A percentile compares a stretch with the other conserved stretches of the same genome.
Evolutionary conservation across 2,888 invertebrate genomes (phyloP).

Genomic region (Tryphoninae sp.): DNA sequence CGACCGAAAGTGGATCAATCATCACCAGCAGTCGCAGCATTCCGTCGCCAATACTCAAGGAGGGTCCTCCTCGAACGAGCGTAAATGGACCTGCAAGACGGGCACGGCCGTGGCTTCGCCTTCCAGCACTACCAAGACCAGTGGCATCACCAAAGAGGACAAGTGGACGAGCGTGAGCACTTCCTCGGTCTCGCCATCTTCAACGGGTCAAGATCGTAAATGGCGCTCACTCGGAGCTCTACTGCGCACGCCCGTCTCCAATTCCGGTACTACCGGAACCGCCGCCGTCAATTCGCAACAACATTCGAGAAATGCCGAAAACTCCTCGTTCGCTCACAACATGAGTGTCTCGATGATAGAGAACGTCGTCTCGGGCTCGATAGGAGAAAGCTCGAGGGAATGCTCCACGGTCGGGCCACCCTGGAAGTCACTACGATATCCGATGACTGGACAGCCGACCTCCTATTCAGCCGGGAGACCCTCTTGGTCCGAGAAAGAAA

Average conservation of each 20-base stretch:
- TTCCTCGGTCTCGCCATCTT: slow-evolving; percentile 72
- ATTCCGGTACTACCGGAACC: slow-evolving; percentile 22
- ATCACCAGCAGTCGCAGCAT: slow-evolving; percentile 48
- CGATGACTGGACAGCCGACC: slow-evolving; percentile 67
- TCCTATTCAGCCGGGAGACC: slow-evolving; percentile 72
- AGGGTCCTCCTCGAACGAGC: slow-evolving; percentile 67
- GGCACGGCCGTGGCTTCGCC: slow-evolving; percentile 64
- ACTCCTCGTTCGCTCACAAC: slow-evolving; percentile 74
- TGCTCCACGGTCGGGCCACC: slow-evolving; percentile 64
- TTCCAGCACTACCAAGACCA: slow-evolving; percentile 38
- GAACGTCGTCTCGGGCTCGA: slow-evolving; percentile 47
- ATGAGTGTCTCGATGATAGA: slow-evolving; percentile 78
- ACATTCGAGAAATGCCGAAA: slow-evolving; percentile 57
- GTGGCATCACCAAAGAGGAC: slow-evolving; percentile 69
- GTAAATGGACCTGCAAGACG: slow-evolving; percentile 75
- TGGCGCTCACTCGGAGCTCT: slow-evolving; percentile 82
- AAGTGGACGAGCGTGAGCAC: slow-evolving; percentile 74
- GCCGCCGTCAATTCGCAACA: slow-evolving; percentile 67
- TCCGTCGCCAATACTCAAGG: slow-evolving; percentile 11
- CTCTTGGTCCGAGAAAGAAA: slow-evolving; percentile 68
- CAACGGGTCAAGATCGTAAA: slow-evolving; percentile 78
- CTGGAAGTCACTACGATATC: slow-evolving; percentile 64
- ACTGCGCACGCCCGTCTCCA: slow-evolving; percentile 75
- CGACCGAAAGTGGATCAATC: slow-evolving; percentile 66
- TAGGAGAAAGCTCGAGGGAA: slow-evolving; percentile 56